phyloP scores from a whole-genome alignment of 2,888 invertebrate species.

The Cantharis nigra region DNA sequence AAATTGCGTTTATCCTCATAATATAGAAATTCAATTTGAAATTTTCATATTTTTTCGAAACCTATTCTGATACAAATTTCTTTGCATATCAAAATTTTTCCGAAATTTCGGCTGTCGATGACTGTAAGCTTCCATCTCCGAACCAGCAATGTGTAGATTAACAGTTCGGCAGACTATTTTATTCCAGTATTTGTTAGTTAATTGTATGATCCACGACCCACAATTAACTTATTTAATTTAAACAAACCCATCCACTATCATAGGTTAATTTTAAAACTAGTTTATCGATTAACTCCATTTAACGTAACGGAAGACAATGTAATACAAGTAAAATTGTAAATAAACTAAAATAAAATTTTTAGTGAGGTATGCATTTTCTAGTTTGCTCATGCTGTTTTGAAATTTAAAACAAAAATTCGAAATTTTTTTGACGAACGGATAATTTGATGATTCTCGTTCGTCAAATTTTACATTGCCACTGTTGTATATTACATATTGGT shows the following conservation, averaged over 20 bases:
- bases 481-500: conserved; percentile 10
- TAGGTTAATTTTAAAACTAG: not conserved
- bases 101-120: no score
- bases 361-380: not conserved
- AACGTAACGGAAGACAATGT: not conserved
- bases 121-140: not conserved
- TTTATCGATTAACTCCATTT: not conserved
- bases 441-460: not conserved
- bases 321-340: not conserved
- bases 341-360: not conserved
- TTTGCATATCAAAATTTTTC: no score
- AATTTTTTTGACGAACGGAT: not conserved
- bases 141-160: not conserved
- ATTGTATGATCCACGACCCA: not conserved
- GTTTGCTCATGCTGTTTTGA: not conserved
- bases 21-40: no score
- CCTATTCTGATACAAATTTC: no score
- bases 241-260: not conserved
- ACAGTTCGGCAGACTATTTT: not conserved
- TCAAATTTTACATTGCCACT: conserved; percentile 11
- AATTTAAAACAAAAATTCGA: not conserved
- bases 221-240: not conserved
- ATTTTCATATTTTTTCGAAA: no score
- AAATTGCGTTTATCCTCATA: no score
- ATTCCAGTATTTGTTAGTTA: not conserved